Percentiles rank a stretch among this genome's conserved stretches.
phyloP scores from a whole-genome alignment of 2,888 invertebrate species.

The Chironomus tentans region DNA sequence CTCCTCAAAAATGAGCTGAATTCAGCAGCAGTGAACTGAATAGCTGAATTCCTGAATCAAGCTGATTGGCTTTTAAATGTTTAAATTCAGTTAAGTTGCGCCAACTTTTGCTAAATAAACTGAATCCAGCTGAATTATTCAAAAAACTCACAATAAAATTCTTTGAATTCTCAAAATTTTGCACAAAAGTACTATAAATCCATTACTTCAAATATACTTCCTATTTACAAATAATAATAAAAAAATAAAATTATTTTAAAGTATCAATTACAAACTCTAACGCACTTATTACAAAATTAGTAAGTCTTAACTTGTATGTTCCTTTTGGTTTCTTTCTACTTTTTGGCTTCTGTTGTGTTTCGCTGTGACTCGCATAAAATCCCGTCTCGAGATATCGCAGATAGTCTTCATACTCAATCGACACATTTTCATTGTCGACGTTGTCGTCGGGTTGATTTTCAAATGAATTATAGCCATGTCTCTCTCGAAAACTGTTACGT shows the following conservation, averaged over 20 bases:
- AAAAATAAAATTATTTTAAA: not conserved
- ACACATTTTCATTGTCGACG: not conserved
- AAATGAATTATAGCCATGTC: not conserved
- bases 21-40: too few species aligned
- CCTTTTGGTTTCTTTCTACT: not conserved
- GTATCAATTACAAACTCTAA: slow-evolving; percentile 23
- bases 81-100: too few species aligned
- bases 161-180: too few species aligned
- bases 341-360: not conserved
- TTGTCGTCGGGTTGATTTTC: not conserved
- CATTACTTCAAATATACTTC: too few species aligned
- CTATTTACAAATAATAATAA: not conserved
- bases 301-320: not conserved
- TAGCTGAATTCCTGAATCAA: too few species aligned
- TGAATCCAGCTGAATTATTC: too few species aligned
- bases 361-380: not conserved
- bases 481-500: slow-evolving; percentile 13
- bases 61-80: too few species aligned
- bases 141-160: too few species aligned
- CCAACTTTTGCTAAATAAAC: too few species aligned
- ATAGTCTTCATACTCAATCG: not conserved
- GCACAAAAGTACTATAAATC: too few species aligned
- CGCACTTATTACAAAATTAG: slow-evolving; percentile 18
- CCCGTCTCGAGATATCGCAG: not conserved
- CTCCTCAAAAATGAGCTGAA: too few species aligned